phyloP scores from a whole-genome alignment of 2,888 invertebrate genomes.

The Amiota communis region DNA sequence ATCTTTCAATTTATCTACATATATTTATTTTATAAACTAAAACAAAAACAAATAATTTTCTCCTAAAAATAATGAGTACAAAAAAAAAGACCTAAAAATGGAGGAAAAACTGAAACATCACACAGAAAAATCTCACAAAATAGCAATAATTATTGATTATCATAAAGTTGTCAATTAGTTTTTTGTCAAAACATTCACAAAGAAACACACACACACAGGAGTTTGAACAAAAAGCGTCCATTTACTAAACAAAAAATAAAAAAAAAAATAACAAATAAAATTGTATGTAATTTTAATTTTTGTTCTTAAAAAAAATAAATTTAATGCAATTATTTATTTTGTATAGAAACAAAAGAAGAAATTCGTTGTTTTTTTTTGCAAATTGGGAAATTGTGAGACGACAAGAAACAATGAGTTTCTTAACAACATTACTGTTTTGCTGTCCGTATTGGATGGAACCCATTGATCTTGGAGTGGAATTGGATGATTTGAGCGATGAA shows the following conservation, averaged over 20 bases:
- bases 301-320: conserved; percentile 33
- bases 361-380: neutral
- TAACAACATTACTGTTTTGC: conserved; percentile 45
- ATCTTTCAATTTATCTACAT: conserved; percentile 39
- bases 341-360: no score
- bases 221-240: conserved; percentile 17
- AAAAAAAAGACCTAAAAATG: conserved; percentile 51
- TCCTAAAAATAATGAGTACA: conserved; percentile 26
- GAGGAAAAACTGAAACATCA: no score
- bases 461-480: conserved; percentile 39
- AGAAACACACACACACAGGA: no score
- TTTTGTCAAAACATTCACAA: conserved; percentile 16
- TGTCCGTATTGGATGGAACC: conserved; percentile 44
- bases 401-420: conserved; percentile 39
- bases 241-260: conserved; percentile 23
- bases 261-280: conserved; percentile 45
- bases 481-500: conserved; percentile 38
- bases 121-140: conserved; percentile 32
- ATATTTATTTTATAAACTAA: conserved; percentile 15
- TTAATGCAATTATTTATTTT: conserved; percentile 56
- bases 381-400: neutral
- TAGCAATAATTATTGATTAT: conserved; percentile 35
- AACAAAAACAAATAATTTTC: no score
- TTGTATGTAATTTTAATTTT: conserved; percentile 35
- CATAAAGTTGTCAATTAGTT: conserved; percentile 45